Conservation (phyloP, 2,888 invertebrate genomes). For the Sipha maydis region DNA sequence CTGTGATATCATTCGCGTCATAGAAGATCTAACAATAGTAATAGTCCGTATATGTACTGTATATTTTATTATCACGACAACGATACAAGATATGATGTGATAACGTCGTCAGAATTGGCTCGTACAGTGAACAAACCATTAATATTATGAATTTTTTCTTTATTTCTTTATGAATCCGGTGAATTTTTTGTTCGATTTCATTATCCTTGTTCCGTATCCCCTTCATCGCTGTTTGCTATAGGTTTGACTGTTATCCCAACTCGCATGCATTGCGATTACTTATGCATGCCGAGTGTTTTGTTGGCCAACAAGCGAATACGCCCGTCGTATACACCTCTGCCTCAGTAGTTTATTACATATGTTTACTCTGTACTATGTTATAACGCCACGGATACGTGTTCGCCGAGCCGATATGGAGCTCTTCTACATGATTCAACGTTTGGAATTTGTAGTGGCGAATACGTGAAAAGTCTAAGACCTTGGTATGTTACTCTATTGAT, state of each 20-base stretch:
- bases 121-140: background rate
- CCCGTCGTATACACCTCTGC: background rate
- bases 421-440: constrained; percentile 20
- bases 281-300: background rate
- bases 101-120: too few relatives aligned
- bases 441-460: constrained; percentile 29
- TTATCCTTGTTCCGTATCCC: background rate
- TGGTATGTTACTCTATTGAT: background rate
- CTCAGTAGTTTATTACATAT: too few relatives aligned
- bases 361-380: background rate
- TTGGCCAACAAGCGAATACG: background rate
- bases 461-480: background rate
- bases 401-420: constrained; percentile 35
- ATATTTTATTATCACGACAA: too few relatives aligned
- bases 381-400: constrained; percentile 36
- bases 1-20: background rate
- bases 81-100: too few relatives aligned
- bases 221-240: background rate
- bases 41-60: too few relatives aligned
- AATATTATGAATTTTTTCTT: too few relatives aligned
- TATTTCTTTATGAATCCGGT: background rate
- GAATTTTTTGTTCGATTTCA: background rate
- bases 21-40: background rate
- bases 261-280: background rate
- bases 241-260: background rate